Evolutionary conservation across 2,888 invertebrate genomes (phyloP).

Genomic region (Sericinus montela): DNA sequence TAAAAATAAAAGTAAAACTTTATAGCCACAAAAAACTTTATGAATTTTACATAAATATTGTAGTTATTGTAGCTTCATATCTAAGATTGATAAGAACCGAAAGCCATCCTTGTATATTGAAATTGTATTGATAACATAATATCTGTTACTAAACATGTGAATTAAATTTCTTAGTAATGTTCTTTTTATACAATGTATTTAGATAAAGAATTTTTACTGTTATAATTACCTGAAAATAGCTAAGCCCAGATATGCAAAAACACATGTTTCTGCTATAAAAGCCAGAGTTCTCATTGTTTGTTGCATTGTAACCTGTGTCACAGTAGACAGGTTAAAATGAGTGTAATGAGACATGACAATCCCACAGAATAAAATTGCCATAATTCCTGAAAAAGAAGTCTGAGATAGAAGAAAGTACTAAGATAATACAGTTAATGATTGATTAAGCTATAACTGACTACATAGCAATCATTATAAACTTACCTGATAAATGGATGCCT

Average conservation of each 20-base stretch:
- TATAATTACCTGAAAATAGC: conserved; percentile 82
- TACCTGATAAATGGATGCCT: conserved; percentile 95
- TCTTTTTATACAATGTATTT: no score
- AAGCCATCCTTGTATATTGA: no score
- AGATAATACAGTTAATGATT: neutral
- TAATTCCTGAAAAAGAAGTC: conserved; percentile 85
- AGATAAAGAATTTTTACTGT: no score
- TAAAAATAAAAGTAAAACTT: no score
- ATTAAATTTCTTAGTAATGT: no score
- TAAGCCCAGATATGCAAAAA: conserved; percentile 97
- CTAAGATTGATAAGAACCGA: no score
- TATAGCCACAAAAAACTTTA: no score
- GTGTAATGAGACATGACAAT: conserved; percentile 99
- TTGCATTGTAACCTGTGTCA: conserved; percentile 99
- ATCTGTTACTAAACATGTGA: no score
- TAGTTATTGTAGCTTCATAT: no score
- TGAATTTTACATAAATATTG: no score
- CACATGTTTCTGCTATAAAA: conserved; percentile 98
- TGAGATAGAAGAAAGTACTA: neutral
- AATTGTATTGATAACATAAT: no score
- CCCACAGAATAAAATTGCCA: conserved; percentile 99
- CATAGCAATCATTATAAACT: conserved; percentile 10
- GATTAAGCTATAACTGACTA: no score
- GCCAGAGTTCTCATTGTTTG: conserved; percentile 98
- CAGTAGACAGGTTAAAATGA: conserved; percentile 97